These are phyloP conservation scores for Alcis repandata DNA, from an alignment of 2,888 invertebrate genomes.

Conservation along the genomic window DNA sequence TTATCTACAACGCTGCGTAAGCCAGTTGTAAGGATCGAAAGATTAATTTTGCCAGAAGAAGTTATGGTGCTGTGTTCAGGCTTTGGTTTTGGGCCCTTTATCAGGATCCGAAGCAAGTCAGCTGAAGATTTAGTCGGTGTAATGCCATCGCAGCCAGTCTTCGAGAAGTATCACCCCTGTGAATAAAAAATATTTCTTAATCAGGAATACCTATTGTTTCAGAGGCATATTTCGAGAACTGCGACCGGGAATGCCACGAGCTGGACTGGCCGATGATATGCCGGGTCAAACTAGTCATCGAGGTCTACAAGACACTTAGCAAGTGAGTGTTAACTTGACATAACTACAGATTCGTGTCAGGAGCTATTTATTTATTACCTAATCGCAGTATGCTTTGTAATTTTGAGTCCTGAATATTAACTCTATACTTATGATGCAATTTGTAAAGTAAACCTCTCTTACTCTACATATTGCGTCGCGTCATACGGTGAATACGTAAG, in stretches of 20 bases:
- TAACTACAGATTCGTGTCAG: constrained; percentile 14
- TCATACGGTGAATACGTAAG: too few species aligned
- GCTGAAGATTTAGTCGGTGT: too few species aligned
- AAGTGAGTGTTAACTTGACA: constrained; percentile 81
- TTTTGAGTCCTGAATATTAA: neutral
- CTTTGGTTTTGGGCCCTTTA: too few species aligned
- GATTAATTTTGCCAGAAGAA: too few species aligned
- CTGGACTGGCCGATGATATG: constrained; percentile 93
- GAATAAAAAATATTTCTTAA: neutral
- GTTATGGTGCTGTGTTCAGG: too few species aligned
- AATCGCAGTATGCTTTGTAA: constrained; percentile 2
- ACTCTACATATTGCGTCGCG: neutral
- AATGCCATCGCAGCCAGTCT: neutral
- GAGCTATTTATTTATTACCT: constrained; percentile 12
- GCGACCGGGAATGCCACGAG: constrained; percentile 92
- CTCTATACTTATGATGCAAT: neutral
- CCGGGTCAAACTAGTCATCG: constrained; percentile 90
- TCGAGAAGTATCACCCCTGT: too few species aligned
- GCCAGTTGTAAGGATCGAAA: too few species aligned
- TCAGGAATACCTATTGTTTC: constrained; percentile 63
- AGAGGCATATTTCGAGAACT: constrained; percentile 91
- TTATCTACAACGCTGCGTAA: too few species aligned
- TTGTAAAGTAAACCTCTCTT: neutral
- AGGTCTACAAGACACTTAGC: constrained; percentile 90
- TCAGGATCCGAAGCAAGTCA: too few species aligned